A percentile compares a stretch with the other conserved stretches of the same genome.
phyloP scores from a whole-genome alignment of 2,113 vertebrate genomes.

The Galbula dea region DNA sequence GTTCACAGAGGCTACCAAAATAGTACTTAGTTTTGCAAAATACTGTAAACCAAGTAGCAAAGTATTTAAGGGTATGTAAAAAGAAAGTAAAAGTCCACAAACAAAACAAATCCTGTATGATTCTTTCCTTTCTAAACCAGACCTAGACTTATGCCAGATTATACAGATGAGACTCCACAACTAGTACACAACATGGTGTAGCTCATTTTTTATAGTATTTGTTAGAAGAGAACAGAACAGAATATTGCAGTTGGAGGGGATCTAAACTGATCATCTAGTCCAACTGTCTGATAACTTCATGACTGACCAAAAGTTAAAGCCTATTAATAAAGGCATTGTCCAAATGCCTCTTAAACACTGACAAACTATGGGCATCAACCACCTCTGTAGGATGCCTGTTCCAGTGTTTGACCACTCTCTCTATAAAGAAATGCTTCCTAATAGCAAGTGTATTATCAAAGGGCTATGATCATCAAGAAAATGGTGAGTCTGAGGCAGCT shows the following conservation, averaged over 20 bases:
- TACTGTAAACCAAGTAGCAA: background rate
- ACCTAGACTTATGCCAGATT: background rate
- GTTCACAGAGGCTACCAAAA: background rate
- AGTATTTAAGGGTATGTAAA: background rate
- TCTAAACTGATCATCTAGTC: background rate
- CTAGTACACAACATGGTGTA: background rate
- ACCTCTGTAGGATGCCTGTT: background rate
- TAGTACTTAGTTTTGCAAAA: background rate
- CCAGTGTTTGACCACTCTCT: background rate
- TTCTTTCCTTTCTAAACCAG: background rate
- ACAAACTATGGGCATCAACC: background rate
- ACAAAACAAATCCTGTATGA: background rate
- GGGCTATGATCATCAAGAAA: background rate
- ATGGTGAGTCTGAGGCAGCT: background rate
- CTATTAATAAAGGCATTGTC: background rate
- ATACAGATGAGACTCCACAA: background rate
- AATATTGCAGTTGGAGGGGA: background rate
- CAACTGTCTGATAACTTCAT: background rate
- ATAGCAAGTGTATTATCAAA: background rate
- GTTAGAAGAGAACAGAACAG: background rate
- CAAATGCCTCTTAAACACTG: background rate
- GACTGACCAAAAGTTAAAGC: background rate
- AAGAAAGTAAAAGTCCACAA: background rate
- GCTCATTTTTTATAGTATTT: background rate
- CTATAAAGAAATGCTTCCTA: background rate